Percentiles rank a stretch among this genome's conserved stretches.
phyloP scores from a whole-genome alignment of 2,113 vertebrate genomes.

The Pollimyrus isidori region DNA sequence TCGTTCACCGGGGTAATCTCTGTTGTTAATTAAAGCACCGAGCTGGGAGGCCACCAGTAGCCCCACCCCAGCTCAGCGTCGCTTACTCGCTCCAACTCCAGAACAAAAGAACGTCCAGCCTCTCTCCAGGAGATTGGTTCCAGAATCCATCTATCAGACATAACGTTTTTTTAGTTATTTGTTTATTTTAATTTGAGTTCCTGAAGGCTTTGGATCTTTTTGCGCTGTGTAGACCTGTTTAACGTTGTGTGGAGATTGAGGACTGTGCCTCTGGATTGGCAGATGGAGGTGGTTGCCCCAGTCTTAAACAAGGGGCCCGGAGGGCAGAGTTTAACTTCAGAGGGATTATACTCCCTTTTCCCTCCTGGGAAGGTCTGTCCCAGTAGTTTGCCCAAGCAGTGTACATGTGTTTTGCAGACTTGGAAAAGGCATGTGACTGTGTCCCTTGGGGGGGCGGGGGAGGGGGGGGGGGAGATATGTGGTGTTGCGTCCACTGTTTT shows the following conservation, averaged over 20 bases:
- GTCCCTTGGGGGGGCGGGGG: background rate
- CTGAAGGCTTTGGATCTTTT: background rate
- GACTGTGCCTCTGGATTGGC: background rate
- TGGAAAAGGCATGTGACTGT: background rate
- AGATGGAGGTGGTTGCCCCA: background rate
- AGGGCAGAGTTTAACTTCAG: background rate
- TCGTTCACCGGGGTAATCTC: too few relatives aligned
- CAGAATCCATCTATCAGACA: too few relatives aligned
- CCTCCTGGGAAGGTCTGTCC: background rate
- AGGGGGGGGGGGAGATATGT: background rate
- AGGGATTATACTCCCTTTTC: background rate
- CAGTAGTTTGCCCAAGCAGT: background rate
- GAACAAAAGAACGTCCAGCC: too few relatives aligned
- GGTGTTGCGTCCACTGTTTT: background rate
- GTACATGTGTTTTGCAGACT: background rate
- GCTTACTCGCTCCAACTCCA: too few relatives aligned
- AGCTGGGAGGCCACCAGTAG: too few relatives aligned
- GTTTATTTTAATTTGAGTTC: too few relatives aligned
- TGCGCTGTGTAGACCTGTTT: background rate
- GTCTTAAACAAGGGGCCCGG: background rate
- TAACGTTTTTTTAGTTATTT: too few relatives aligned
- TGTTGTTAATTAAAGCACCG: too few relatives aligned
- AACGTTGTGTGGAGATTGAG: background rate
- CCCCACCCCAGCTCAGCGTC: too few relatives aligned
- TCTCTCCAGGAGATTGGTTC: too few relatives aligned